Base-by-base conservation (phyloP, 2,113 vertebrate genomes). In the Cyprinodon brontotheroides region DNA sequence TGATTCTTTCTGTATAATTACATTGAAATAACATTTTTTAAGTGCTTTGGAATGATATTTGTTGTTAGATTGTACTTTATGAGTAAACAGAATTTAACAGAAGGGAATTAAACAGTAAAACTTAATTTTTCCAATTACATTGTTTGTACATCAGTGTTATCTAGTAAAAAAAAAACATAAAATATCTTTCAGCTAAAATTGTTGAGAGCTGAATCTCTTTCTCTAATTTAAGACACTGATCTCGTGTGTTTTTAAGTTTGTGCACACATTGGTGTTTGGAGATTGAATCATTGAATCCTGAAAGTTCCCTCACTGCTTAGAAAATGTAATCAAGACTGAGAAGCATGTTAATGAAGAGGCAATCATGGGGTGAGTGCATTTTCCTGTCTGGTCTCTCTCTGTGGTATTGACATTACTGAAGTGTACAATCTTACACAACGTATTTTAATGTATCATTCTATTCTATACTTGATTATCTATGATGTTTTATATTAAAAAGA, bases 211-310 rank as follows among this genome's bases (percentile, higher is more conserved):
- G 68, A 50, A 86, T 89, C 76, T 75, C 17, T 72, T 68, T 41
- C 67, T 61, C 57, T 86, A 89, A 88, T 85, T 87, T 73, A 67
- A 86, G 48, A 57, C 86, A 90, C 91, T 77, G 79, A 70, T 86
- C 82, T 85, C 53, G 62, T 2, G 15, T 65, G 37, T 14, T 39
- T 69, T 67, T 17, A 20, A 68, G 78, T 66, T 77, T 64, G 60
- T 15, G 65, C 64, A 64, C 41, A 65, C 68, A 61, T 82, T 79
- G 65, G 67, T 36, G 59, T 62, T 68, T 38, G 62, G 12, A 48
- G 37, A 4, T 14, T 61, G 38, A 81, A 67, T 62, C 22, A 50
- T 9, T 76, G 79, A 78, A 74, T 79, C 75, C 68, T 80, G 36
- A 84, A 79, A 75, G 74, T 72, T 68, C 59, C 74, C 77, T 81